Conservation (phyloP, 2,113 vertebrate genomes). For the Amphilophus citrinellus region DNA sequence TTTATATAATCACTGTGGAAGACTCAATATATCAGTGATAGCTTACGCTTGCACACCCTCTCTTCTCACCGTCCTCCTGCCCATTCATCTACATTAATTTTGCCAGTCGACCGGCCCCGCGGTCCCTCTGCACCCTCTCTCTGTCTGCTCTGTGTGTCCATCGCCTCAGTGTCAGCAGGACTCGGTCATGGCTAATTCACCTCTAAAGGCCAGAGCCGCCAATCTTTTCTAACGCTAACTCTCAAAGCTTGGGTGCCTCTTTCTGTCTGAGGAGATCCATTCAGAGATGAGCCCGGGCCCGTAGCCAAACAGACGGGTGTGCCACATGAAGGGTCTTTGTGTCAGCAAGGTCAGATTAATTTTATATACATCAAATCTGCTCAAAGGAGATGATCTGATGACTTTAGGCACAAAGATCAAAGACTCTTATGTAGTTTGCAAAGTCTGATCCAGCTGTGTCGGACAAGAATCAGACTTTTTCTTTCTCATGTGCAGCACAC, state of each 20-base stretch:
- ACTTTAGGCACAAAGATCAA: neutral
- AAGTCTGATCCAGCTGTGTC: neutral
- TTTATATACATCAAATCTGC: conserved; percentile 38
- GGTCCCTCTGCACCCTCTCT: conserved; percentile 4
- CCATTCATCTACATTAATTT: conserved; percentile 36
- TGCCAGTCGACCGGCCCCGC: neutral
- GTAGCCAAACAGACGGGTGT: conserved; percentile 34
- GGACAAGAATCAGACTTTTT: neutral
- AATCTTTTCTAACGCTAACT: conserved; percentile 46
- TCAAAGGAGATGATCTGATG: neutral
- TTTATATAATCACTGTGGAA: neutral
- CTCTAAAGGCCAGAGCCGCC: conserved; percentile 59
- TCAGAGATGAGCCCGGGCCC: conserved; percentile 36
- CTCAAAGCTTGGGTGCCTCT: conserved; percentile 46
- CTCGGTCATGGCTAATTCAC: conserved; percentile 65
- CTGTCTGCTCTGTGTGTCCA: conserved; percentile 38
- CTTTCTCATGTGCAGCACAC: neutral
- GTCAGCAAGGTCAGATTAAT: conserved; percentile 39
- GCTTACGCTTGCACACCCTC: neutral
- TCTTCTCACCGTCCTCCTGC: neutral
- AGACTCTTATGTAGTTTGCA: neutral
- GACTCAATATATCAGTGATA: neutral
- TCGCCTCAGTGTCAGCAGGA: conserved; percentile 58
- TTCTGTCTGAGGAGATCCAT: conserved; percentile 49
- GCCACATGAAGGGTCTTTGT: conserved; percentile 53